Conservation (phyloP, 2,797 vertebrate species). For the Peromyscus nudipes region DNA sequence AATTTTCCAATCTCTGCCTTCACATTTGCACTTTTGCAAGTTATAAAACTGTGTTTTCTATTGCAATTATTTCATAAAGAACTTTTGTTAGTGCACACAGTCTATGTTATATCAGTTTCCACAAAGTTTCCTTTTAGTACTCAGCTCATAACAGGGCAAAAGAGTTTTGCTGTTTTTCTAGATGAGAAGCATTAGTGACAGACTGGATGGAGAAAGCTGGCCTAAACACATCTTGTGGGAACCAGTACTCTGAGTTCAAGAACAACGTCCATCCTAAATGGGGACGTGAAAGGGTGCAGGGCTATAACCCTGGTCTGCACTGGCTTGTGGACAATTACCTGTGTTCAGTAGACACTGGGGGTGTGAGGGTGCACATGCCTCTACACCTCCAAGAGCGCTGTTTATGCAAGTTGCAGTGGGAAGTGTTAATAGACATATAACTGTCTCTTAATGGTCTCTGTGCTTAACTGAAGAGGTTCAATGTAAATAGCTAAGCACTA, state of each 20-base stretch:
- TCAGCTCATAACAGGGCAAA: not conserved
- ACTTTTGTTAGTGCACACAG: not conserved
- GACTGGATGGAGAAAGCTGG: not conserved
- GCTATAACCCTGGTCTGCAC: not conserved
- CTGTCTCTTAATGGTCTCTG: not conserved
- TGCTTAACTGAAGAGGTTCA: not conserved
- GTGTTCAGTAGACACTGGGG: not conserved
- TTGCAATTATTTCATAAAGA: conserved; percentile 36
- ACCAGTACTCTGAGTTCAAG: not conserved
- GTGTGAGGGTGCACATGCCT: not conserved
- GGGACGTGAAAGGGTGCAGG: not conserved
- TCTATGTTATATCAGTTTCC: not conserved
- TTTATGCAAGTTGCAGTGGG: not conserved
- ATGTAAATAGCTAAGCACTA: conserved; percentile 18
- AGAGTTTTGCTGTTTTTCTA: not conserved
- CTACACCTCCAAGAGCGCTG: not conserved
- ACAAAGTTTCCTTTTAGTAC: conserved; percentile 24
- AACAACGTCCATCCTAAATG: rapidly evolving
- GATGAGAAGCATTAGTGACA: not conserved
- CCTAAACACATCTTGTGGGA: not conserved
- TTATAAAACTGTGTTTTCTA: conserved; percentile 46
- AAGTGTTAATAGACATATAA: not conserved
- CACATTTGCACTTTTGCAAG: not conserved
- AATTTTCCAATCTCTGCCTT: conserved; percentile 12
- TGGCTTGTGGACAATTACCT: not conserved